Percentiles rank a stretch among this genome's conserved stretches.
These are phyloP conservation scores for Caenorhabditis sp. DNA, from an alignment of 2,888 invertebrate species.

Conservation along the genomic window DNA sequence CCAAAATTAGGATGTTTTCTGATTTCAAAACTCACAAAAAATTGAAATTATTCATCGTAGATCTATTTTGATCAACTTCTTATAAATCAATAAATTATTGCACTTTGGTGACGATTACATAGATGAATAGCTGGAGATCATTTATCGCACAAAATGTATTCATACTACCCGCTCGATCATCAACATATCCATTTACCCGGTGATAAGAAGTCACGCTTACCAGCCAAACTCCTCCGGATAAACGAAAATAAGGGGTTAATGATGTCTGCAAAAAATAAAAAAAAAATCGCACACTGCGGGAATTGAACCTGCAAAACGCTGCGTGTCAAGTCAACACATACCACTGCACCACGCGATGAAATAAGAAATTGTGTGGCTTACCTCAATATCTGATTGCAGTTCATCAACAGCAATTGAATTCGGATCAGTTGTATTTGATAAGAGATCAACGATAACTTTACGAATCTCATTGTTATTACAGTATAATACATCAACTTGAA, in stretches of 20 bases:
- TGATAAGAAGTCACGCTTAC: conserved; percentile 36
- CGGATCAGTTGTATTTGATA: conserved; percentile 16
- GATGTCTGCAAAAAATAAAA: conserved; percentile 15
- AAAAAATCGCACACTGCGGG: no score
- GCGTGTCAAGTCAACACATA: no score
- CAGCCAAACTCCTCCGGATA: conserved; percentile 28
- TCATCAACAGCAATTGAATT: conserved; percentile 21
- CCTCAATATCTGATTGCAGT: conserved; percentile 21
- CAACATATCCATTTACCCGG: conserved; percentile 21
- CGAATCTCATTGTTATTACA: conserved; percentile 9
- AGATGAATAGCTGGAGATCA: conserved; percentile 3
- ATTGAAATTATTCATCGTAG: background rate
- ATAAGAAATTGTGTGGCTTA: conserved; percentile 2
- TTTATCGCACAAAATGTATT: conserved; percentile 10
- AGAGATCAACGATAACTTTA: conserved; percentile 2
- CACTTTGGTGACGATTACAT: conserved; percentile 3
- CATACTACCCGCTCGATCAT: background rate
- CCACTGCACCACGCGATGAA: no score
- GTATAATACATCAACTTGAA: conserved; percentile 20
- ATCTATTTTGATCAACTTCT: conserved; percentile 6
- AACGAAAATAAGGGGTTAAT: conserved; percentile 13
- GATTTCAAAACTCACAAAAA: background rate
- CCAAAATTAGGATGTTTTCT: background rate
- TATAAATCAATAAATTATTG: conserved; percentile 3
- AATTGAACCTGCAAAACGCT: no score